Percentiles rank a stretch among this genome's conserved stretches.
Evolutionary conservation across 2,888 invertebrate species (phyloP).

Genomic region (Callimorpha dominula): DNA sequence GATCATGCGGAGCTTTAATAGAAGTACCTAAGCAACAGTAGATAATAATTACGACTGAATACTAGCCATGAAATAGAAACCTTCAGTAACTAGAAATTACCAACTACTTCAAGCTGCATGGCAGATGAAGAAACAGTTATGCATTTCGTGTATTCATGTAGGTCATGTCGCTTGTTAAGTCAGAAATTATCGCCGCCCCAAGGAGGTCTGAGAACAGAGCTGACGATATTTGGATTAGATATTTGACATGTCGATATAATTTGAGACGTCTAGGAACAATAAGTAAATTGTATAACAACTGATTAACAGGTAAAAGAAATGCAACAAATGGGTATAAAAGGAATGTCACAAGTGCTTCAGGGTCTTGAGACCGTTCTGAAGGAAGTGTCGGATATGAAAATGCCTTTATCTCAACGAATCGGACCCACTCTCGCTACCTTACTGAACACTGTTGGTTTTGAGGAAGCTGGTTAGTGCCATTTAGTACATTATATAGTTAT

Average conservation of each 20-base stretch:
- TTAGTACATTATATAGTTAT: not conserved
- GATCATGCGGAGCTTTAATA: too few relatives aligned
- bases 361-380: constrained; percentile 69
- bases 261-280: not conserved
- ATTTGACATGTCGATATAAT: not conserved
- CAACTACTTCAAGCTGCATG: not conserved
- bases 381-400: constrained; percentile 56
- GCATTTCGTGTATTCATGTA: too few relatives aligned
- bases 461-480: constrained; percentile 60
- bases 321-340: constrained; percentile 60
- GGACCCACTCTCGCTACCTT: constrained; percentile 74
- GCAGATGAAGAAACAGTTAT: too few relatives aligned
- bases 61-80: not conserved
- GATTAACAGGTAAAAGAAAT: constrained; percentile 65
- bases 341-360: constrained; percentile 56
- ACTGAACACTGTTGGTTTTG: constrained; percentile 61
- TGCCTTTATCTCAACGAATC: constrained; percentile 62
- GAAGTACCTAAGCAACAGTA: too few relatives aligned
- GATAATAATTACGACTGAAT: not conserved
- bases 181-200: too few relatives aligned
- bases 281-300: not conserved
- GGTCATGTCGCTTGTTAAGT: too few relatives aligned
- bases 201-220: too few relatives aligned
- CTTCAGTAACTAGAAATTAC: not conserved
- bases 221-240: too few relatives aligned